phyloP scores from a whole-genome alignment of 2,113 vertebrate species.

The Prochilodus magdalenae region DNA sequence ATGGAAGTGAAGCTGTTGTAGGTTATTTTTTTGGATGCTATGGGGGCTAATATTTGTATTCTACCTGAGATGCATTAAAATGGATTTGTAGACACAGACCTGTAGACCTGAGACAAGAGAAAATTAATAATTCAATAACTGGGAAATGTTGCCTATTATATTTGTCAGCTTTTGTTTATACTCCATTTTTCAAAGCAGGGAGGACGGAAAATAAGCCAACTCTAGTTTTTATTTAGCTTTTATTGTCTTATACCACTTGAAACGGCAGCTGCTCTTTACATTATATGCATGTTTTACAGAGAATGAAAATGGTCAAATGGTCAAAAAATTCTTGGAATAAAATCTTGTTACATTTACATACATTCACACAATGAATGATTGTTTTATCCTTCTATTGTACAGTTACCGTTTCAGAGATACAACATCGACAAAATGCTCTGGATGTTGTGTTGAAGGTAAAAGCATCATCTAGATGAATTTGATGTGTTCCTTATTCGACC shows the following conservation, averaged over 20 bases:
- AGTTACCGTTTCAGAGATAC: too few species aligned
- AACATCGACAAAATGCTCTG: background rate
- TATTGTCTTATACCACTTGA: background rate
- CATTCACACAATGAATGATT: background rate
- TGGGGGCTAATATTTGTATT: conserved; percentile 74
- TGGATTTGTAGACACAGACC: conserved; percentile 76
- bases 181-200: background rate
- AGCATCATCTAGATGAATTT: background rate
- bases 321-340: too few species aligned
- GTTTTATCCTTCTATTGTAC: too few species aligned
- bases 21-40: conserved; percentile 53
- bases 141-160: conserved; percentile 41
- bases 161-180: conserved; percentile 12
- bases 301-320: background rate
- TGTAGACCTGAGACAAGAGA: conserved; percentile 82
- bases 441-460: background rate
- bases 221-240: background rate
- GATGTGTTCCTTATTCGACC: too few species aligned
- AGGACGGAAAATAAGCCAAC: background rate
- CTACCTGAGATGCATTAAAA: conserved; percentile 85
- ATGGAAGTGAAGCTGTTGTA: conserved; percentile 67
- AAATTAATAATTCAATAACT: conserved; percentile 65
- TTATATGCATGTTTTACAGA: background rate
- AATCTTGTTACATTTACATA: background rate
- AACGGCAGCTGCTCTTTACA: background rate